A percentile compares a stretch with the other conserved stretches of the same genome.
These are phyloP conservation scores for Luidia sarsii DNA, from an alignment of 53 echinoderm and acorn worm species.

Conservation along the genomic window DNA sequence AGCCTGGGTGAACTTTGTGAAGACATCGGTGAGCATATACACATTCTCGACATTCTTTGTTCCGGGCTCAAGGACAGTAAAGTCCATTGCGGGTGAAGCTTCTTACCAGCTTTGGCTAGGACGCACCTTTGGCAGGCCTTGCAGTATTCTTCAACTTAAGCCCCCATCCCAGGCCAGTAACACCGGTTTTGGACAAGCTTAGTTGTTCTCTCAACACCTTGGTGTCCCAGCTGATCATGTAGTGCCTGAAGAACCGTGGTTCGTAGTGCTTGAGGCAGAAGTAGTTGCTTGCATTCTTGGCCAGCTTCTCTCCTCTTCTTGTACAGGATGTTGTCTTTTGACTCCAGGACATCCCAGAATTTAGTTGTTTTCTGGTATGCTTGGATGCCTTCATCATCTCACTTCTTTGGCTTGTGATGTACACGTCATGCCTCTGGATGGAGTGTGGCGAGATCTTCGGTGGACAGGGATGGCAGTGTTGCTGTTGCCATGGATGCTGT, in stretches of 20 bases:
- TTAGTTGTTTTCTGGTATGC: neutral
- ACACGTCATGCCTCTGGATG: neutral
- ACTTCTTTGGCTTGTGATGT: neutral
- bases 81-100: conserved; percentile 55
- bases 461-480: neutral
- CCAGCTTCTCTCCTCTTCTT: too few species aligned
- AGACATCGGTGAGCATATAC: conserved; percentile 63
- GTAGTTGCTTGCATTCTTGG: too few species aligned
- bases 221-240: conserved; percentile 51
- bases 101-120: conserved; percentile 50
- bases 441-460: neutral
- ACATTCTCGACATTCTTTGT: conserved; percentile 58
- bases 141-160: conserved; percentile 18
- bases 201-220: too few species aligned
- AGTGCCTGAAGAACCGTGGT: conserved; percentile 1
- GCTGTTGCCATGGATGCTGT: too few species aligned
- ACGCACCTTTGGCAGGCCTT: conserved; percentile 10
- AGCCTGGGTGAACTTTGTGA: too few species aligned
- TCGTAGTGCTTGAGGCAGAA: neutral
- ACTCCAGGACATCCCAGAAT: neutral
- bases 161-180: conserved; percentile 37
- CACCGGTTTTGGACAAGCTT: conserved; percentile 6
- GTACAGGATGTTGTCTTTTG: neutral
- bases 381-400: neutral
- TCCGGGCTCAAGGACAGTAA: conserved; percentile 44